Evolutionary conservation across 1,140 invertebrate genomes (phyloP).

Genomic region (Caenorhabditis remanei): DNA sequence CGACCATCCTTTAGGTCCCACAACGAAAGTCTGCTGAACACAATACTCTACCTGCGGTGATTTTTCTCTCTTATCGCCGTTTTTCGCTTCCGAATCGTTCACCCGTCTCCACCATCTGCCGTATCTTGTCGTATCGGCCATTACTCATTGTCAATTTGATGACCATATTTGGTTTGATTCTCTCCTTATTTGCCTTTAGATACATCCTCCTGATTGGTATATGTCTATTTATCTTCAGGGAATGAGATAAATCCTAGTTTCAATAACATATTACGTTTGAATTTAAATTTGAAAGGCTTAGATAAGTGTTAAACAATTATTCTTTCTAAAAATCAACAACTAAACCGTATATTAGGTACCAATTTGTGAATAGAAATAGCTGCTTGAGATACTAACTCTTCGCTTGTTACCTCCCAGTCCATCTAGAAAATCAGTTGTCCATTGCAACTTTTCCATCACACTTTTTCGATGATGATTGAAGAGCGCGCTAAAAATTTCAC

Average conservation of each 20-base stretch:
- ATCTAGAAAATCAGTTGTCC: too few species aligned
- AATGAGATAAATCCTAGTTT: neutral
- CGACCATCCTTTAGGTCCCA: slow-evolving; percentile 51
- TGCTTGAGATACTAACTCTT: too few species aligned
- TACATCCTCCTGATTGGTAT: slow-evolving; percentile 13
- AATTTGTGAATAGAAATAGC: too few species aligned
- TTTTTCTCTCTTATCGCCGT: slow-evolving; percentile 24
- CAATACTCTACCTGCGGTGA: slow-evolving; percentile 31
- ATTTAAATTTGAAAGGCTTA: neutral
- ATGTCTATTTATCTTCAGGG: neutral
- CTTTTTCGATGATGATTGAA: too few species aligned
- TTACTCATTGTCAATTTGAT: slow-evolving; percentile 54
- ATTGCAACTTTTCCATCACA: too few species aligned
- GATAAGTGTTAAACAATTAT: neutral
- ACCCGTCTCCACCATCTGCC: slow-evolving; percentile 26
- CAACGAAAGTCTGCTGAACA: slow-evolving; percentile 39
- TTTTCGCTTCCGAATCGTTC: slow-evolving; percentile 41
- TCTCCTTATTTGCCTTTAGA: slow-evolving; percentile 36
- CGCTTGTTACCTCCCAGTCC: too few species aligned
- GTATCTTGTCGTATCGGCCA: slow-evolving; percentile 40
- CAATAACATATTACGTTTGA: neutral
- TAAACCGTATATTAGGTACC: too few species aligned
- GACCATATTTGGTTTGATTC: slow-evolving; percentile 49
- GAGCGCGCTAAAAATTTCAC: too few species aligned
- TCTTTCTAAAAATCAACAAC: too few species aligned